These are phyloP conservation scores for Marmota flaviventris DNA, from an alignment of 2,113 vertebrate genomes.

Conservation along the genomic window DNA sequence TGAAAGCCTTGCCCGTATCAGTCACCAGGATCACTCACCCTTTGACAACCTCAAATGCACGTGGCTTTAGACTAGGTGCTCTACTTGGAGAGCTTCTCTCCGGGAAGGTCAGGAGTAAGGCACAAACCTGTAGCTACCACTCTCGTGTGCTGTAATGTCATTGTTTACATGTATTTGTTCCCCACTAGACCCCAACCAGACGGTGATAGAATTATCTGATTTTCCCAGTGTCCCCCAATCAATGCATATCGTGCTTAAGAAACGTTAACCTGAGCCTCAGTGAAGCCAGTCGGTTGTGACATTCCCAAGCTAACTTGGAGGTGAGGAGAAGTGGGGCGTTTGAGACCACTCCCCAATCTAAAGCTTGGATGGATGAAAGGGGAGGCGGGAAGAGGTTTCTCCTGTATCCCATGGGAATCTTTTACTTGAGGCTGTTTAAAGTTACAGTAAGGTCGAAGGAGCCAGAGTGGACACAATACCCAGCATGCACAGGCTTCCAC, in stretches of 20 bases:
- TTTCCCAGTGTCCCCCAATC: neutral
- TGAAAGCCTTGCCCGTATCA: accelerated
- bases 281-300: neutral
- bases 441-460: neutral
- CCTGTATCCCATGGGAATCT: constrained; percentile 59
- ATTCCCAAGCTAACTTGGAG: neutral
- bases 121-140: neutral
- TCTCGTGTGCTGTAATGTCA: accelerated
- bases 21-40: neutral
- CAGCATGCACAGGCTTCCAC: neutral
- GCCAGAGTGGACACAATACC: constrained; percentile 24
- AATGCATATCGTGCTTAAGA: neutral
- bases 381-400: neutral
- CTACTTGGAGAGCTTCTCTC: neutral
- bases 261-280: neutral
- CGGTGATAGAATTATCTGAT: neutral
- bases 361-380: neutral
- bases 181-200: neutral
- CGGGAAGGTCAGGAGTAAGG: neutral
- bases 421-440: neutral
- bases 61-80: neutral
- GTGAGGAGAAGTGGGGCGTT: neutral
- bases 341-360: neutral
- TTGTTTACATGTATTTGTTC: accelerated
- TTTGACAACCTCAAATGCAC: accelerated